Percentiles rank a stretch among this genome's conserved stretches.
Evolutionary conservation across 2,797 vertebrate species (phyloP).

Genomic region (Remorina albescens): DNA sequence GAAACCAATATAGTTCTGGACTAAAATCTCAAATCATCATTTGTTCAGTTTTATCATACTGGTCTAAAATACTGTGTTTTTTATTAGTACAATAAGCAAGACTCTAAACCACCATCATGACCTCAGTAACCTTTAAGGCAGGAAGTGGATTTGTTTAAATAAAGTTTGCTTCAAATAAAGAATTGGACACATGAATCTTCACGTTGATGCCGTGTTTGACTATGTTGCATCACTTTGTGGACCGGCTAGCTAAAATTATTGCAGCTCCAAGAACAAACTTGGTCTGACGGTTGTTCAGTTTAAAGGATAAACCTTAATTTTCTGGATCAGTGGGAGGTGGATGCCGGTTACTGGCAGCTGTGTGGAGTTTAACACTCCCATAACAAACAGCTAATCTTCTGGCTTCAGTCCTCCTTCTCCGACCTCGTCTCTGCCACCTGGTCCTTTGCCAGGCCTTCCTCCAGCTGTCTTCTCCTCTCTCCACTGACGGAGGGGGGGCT

Average conservation of each 20-base stretch:
- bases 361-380: conserved; percentile 39
- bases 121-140: no score
- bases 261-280: conserved; percentile 9
- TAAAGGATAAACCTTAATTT: conserved; percentile 15
- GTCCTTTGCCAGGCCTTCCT: conserved; percentile 44
- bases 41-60: no score
- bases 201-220: not conserved
- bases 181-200: no score
- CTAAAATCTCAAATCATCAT: no score
- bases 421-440: conserved; percentile 41
- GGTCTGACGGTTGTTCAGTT: not conserved
- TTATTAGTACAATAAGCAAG: no score
- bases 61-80: no score
- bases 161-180: no score
- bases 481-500: conserved; percentile 41
- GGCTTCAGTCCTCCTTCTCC: conserved; percentile 38
- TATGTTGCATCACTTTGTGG: not conserved
- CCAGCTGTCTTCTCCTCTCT: conserved; percentile 60
- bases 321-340: not conserved
- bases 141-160: no score
- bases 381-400: conserved; percentile 53
- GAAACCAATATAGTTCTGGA: no score
- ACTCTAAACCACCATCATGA: no score
- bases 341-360: conserved; percentile 14
- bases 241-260: not conserved